Conservation (phyloP, 2,113 vertebrate genomes). For the Salvelinus fontinalis region DNA sequence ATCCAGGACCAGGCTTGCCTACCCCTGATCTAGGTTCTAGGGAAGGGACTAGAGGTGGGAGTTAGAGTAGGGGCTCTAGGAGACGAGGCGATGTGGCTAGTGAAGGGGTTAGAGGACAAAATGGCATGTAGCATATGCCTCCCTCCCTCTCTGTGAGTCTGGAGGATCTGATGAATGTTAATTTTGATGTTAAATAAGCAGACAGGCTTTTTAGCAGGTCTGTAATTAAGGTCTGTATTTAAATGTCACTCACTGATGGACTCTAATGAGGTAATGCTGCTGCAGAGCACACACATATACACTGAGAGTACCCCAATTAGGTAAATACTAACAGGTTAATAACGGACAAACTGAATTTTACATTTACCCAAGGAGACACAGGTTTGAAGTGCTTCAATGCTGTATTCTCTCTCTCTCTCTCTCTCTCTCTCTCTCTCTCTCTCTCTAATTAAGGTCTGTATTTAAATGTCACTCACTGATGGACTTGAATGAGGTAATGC, state of each 20-base stretch:
- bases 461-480: constrained; percentile 73
- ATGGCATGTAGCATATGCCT: constrained; percentile 31
- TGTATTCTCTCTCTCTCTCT: background rate
- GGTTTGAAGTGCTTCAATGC: background rate
- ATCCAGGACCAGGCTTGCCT: no score
- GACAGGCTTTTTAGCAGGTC: constrained; percentile 70
- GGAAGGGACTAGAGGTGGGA: constrained; percentile 11
- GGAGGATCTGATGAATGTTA: constrained; percentile 53
- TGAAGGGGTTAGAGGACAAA: constrained; percentile 39
- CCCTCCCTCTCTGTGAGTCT: constrained; percentile 27
- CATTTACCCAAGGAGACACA: background rate
- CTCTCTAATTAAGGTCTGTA: constrained; percentile 35
- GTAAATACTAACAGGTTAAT: background rate
- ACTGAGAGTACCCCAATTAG: constrained; percentile 26
- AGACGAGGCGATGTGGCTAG: background rate
- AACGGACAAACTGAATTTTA: no score
- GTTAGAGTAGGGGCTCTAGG: constrained; percentile 3
- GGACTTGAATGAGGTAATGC: constrained; percentile 69
- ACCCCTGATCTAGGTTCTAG: background rate
- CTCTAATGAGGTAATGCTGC: constrained; percentile 69
- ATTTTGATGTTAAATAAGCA: constrained; percentile 67
- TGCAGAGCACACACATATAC: constrained; percentile 45
- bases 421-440: background rate
- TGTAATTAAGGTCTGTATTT: constrained; percentile 48
- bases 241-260: constrained; percentile 71